Conservation (phyloP, 2,888 invertebrate genomes). For the Stramonita haemastoma region DNA sequence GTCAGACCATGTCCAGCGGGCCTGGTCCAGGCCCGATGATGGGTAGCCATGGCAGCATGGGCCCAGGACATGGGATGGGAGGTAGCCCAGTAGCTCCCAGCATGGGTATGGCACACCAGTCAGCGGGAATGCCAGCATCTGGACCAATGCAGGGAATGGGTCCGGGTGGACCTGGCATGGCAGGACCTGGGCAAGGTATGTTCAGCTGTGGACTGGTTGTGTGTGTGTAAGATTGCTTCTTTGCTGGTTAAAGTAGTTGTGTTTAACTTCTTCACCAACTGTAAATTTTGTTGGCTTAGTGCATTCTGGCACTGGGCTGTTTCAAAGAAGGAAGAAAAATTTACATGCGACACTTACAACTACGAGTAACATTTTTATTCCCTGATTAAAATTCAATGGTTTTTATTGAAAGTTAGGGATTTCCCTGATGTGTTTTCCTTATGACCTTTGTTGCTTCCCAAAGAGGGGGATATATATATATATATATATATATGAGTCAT, state of each 20-base stretch:
- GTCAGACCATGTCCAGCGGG: constrained; percentile 36
- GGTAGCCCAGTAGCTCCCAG: constrained; percentile 35
- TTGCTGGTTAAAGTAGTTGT: neutral
- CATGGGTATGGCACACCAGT: constrained; percentile 43
- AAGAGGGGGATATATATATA: too few species aligned
- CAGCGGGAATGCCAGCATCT: constrained; percentile 29
- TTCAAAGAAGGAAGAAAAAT: too few species aligned
- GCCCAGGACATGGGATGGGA: constrained; percentile 50
- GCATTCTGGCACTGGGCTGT: too few species aligned
- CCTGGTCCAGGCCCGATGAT: constrained; percentile 49
- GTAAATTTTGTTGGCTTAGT: too few species aligned
- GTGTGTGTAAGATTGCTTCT: constrained; percentile 8
- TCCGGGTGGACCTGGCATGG: constrained; percentile 32
- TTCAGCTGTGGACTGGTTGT: neutral
- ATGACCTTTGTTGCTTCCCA: too few species aligned
- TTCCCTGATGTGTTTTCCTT: too few species aligned
- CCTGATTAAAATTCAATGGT: too few species aligned
- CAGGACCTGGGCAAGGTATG: constrained; percentile 29
- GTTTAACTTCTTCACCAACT: too few species aligned
- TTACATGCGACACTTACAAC: too few species aligned
- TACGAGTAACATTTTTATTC: too few species aligned
- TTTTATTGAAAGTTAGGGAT: too few species aligned
- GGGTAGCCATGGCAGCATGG: constrained; percentile 53
- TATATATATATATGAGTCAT: too few species aligned
- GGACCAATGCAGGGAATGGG: constrained; percentile 44